Base-by-base conservation (phyloP, 30 jellyfish, hydroid and myxozoan genomes). In the Sanderia malayensis region DNA sequence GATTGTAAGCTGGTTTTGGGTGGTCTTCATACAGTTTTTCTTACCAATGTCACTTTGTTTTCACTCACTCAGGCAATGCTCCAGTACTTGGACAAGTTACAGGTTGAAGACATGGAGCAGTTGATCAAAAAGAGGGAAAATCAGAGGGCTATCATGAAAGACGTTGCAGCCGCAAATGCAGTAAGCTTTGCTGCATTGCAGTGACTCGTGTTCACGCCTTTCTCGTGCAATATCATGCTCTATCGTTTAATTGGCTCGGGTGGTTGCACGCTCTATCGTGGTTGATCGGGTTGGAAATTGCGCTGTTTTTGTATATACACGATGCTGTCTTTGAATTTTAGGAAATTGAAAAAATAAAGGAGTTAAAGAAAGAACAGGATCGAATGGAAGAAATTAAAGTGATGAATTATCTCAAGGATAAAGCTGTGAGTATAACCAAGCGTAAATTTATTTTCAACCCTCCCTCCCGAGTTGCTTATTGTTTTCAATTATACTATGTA, bases 11-110 rank as follows among this genome's bases (percentile, higher is more conserved):
- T n/a, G n/a, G n/a, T n/a, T n/a, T n/a, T n/a, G n/a, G n/a, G n/a
- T n/a, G n/a, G n/a, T n/a, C n/a, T n/a, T n/a, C n/a, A n/a, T n/a
- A n/a, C n/a, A n/a, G n/a, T n/a, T n/a, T n/a, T n/a, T n/a, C n/a
- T n/a, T n/a, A n/a, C n/a, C n/a, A n/a, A n/a, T n/a, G n/a, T n/a
- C n/a, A n/a, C n/a, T n/a, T n/a, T n/a, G n/a, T n/a, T n/a, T n/a
- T n/a, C n/a, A n/a, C n/a, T n/a, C n/a, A n/a, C 21, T 2, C 22
- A 93, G 99, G 99, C 96, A 0, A 93, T 93, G 99, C 78, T 93
- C 32, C 96, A 93, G 70, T 93, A 93, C 63, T 71, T 93, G 72
- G 96, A 93, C n/a, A 85, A 86, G 61, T 68, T 93, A 86, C 83
- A 85, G 45, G 65, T 58, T 37, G 99, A 93, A 45, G 99, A 93